Percentiles rank a stretch among this genome's conserved stretches.
These are phyloP conservation scores for Pogonomyrmex barbatus DNA, from an alignment of 1,140 invertebrate species.

Conservation along the genomic window DNA sequence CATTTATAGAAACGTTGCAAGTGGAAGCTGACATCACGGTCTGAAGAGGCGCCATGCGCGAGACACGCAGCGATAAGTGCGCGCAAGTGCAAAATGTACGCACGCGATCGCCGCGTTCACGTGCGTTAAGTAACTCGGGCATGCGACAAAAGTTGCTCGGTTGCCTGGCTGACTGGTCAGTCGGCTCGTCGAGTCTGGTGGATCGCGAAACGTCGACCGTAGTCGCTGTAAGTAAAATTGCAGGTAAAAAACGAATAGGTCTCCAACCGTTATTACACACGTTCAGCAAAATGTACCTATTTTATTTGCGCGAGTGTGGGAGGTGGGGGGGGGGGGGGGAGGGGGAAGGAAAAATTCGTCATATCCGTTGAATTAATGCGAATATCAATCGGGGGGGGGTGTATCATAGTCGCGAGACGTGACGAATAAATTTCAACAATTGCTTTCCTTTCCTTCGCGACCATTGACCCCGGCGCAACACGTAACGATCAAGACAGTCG, in stretches of 20 bases:
- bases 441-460: neutral
- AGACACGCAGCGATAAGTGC: neutral
- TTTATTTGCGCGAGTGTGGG: neutral
- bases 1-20: neutral
- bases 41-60: neutral
- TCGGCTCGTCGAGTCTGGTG: neutral
- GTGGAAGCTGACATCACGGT: neutral
- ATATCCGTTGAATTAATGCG: neutral
- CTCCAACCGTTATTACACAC: neutral
- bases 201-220: neutral
- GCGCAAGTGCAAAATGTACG: neutral
- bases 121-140: constrained; percentile 13
- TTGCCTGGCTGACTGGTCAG: neutral
- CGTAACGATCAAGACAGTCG: neutral
- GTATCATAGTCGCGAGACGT: neutral
- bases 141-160: neutral
- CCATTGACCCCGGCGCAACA: neutral
- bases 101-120: neutral
- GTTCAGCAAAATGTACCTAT: neutral
- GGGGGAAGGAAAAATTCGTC: neutral
- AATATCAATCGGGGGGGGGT: neutral
- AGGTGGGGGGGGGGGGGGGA: too few species aligned
- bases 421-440: neutral
- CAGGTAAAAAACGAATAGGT: neutral
- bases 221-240: neutral